Conservation (phyloP, 2,888 invertebrate species). For the Eupithecia abbreviata region DNA sequence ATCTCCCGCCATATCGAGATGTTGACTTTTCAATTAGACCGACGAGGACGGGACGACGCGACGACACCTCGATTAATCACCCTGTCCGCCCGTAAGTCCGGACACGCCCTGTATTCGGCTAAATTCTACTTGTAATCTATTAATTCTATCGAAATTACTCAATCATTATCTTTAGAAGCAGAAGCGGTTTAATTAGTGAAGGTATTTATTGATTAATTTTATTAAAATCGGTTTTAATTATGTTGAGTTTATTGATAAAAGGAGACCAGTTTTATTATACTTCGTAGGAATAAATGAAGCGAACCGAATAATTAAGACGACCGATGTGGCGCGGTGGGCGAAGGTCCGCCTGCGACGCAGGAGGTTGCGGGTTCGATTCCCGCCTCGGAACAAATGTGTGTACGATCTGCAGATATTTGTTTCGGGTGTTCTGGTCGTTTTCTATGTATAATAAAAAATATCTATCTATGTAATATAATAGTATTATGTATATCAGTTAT, state of each 20-base stretch:
- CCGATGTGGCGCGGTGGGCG: too few species aligned
- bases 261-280: not conserved
- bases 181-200: conserved; percentile 13
- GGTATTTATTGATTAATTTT: conserved; percentile 6
- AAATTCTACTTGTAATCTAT: conserved; percentile 52
- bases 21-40: conserved; percentile 83
- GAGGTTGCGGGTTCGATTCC: too few species aligned
- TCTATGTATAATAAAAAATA: too few species aligned
- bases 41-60: conserved; percentile 46
- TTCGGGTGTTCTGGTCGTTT: too few species aligned
- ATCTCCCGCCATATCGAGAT: conserved; percentile 69
- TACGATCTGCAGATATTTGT: too few species aligned
- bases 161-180: conserved; percentile 39
- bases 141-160: conserved; percentile 46
- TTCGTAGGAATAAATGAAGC: not conserved
- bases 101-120: conserved; percentile 53
- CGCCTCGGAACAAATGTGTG: too few species aligned
- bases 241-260: not conserved
- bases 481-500: too few species aligned
- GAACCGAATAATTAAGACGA: not conserved
- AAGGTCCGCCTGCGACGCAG: too few species aligned
- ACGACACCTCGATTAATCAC: conserved; percentile 33
- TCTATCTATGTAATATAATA: too few species aligned
- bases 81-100: conserved; percentile 4
- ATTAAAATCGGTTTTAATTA: conserved; percentile 10